Evolutionary conservation across 1,140 invertebrate species (phyloP), one percentile per base, ranked within the genome.

Genomic region (Aplysia californica): DNA sequence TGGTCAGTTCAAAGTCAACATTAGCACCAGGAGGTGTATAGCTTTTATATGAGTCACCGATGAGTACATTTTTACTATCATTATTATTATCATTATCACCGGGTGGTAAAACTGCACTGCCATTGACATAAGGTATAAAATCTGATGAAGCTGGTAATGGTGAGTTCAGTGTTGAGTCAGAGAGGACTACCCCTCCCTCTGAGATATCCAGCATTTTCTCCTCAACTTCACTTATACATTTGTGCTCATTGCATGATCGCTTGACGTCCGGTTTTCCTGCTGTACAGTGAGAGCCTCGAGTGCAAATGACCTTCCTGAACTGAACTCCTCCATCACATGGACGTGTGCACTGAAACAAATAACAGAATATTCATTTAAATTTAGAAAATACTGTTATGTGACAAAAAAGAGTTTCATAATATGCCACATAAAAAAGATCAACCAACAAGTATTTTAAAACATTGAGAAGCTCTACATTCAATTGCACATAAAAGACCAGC

Each of bases 251-350:
- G 79, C 85, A 87, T 1, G 73, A 21, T 55, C 75, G 56, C 38
- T 87, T 39, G 3, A 67, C 61, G 5, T 66, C 64, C 33, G 85
- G 86, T 78, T 85, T 75, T 20, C 79, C 76, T 44, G 72, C 65
- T 65, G 82, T 77, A 83, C 84, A 86, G 1, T 44, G 64, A 23
- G 77, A 41, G 20, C 76, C 75, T 0, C 78, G 77, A 3, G 78
- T 58, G 76, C 85, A 88, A 10, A 50, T 76, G 6, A 88, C 85
- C 44, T 87, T 84, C 44, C 87, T 81, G 35, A 77, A 79, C 78
- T 87, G 84, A 20, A 84, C 69, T 10, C 87, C 87, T 38, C 83
- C 85, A 36, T 83, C 82, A 76, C 87, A 88, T 0, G 70, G 77
- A 56, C 82, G 72, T 10, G 86, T 84, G 71, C 88, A 89, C 87